Evolutionary conservation across 2,797 vertebrate genomes (phyloP), one percentile per base, ranked within the genome.

Genomic region (Sebastes alutus): DNA sequence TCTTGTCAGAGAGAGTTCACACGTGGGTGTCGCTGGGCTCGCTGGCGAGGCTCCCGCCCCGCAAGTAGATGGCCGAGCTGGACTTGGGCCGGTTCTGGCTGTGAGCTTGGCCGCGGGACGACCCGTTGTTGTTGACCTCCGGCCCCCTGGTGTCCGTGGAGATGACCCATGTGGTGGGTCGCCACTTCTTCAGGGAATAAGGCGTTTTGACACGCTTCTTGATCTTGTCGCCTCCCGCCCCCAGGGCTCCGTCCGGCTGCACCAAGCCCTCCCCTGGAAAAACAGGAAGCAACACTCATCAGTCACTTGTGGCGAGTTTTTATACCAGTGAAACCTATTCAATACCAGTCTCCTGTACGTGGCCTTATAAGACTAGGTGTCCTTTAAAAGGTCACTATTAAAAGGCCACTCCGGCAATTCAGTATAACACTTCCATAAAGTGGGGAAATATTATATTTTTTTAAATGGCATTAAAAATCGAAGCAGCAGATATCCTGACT

Each of bases 161-260:
- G 95, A 99, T 98, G 89, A 98, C 98, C 99, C 99, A 99, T 0
- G 98, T 99, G 0, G 97, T 98, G 0, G 99, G 99, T 5, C 98
- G 97, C 98, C 97, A 99, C 87, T 97, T 96, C 94, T 99, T 99
- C 6, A 99, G 96, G 1, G 99, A 99, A 81, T 99, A 99, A 0
- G 99, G 99, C 0, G 99, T 99, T 92, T 99, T 99, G 92, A 99
- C 98, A 0, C 99, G 97, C 80, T 97, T 99, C 95, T 99, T 99
- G 90, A 99, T 99, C 95, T 99, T 99, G 3, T 99, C 98, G 62
- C 97, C 98, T 64, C 97, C 98, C 1, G 97, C 97, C 80, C 95
- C 97, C 4, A 96, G 91, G 32, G 94, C 97, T 61, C 95, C 94
- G 3, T 98, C 98, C 11, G 96, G 94, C 49, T 88, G 92, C 5